These are phyloP conservation scores for Portunus trituberculatus DNA, from an alignment of 1,140 invertebrate species.

Conservation along the genomic window DNA sequence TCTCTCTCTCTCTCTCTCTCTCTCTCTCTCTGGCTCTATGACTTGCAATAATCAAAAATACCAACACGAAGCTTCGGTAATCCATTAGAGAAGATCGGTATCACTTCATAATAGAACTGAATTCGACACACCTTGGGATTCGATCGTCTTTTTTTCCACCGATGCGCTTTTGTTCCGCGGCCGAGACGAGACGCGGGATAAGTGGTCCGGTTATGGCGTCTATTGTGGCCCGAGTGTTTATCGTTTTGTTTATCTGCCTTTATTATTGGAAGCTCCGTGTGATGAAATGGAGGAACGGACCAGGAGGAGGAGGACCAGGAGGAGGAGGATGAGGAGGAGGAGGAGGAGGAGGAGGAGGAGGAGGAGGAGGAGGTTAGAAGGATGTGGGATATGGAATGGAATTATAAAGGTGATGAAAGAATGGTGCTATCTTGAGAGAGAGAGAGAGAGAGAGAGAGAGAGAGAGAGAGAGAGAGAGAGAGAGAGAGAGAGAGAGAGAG, in stretches of 20 bases:
- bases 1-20: slow-evolving; percentile 24
- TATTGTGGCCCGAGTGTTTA: slow-evolving; percentile 54
- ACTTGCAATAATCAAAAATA: slow-evolving; percentile 72
- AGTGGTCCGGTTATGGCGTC: slow-evolving; percentile 64
- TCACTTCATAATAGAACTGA: slow-evolving; percentile 68
- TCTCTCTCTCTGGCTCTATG: slow-evolving; percentile 2
- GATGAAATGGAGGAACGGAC: neutral
- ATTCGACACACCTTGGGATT: slow-evolving; percentile 66
- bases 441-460: slow-evolving; percentile 5
- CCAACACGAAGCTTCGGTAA: slow-evolving; percentile 63
- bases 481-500: slow-evolving; percentile 49
- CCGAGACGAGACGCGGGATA: slow-evolving; percentile 55
- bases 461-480: slow-evolving; percentile 37
- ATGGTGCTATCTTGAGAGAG: neutral
- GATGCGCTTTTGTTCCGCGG: slow-evolving; percentile 63
- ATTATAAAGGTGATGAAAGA: neutral
- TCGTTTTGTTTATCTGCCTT: slow-evolving; percentile 68
- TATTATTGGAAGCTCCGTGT: slow-evolving; percentile 58
- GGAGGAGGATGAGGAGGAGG: slow-evolving; percentile 3
- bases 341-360: neutral
- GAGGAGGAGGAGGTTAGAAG: neutral
- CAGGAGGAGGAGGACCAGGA: neutral
- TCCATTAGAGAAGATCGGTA: slow-evolving; percentile 68
- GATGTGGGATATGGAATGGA: neutral
- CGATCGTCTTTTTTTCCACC: slow-evolving; percentile 63